Base-by-base conservation (phyloP, 2,888 invertebrate species). In the Tortricodes alternella region DNA sequence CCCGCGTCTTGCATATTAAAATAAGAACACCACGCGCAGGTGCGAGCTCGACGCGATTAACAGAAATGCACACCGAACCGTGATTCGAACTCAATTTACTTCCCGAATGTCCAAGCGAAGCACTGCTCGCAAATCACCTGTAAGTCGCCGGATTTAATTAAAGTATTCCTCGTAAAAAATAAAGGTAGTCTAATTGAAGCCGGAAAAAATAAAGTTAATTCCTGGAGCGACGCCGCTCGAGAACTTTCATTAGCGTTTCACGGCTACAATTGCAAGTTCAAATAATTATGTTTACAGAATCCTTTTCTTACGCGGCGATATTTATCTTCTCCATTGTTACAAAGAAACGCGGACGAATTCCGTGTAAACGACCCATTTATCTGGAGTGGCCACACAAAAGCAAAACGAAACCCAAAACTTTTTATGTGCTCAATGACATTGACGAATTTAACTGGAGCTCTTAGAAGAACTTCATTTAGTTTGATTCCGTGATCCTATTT, bases 221-320 rank as follows among this genome's bases (percentile, higher is more conserved):
- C 77, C 68, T 76, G 66, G 73, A 80, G 78, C 75, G 73, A 72
- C 76, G 73, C 74, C 72, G 73, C 48, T 53, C 73, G 61, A 79
- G 76, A 83, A 83, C 81, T 85, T 87, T 87, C 85, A 86, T 87
- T 87, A 83, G 80, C 78, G 78, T 79, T 80, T 86, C 81, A 83
- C 82, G 76, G 83, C 83, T 87, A 86, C 87, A 84, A 87, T 87
- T 85, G 84, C 82, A 82, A 85, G 84, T 85, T 87, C 83, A 85
- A 89, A 89, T 89, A 90, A 90, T 90, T 89, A 86, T 86, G 84
- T 88, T 89, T 85, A 85, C 85, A 80, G 82, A 89, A 89, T 89
- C 88, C 89, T 88, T 90, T 90, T 89, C 89, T 86, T 87, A 85
- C 84, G 80, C 83, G 77, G 79, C 81, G 85, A 86, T 89, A 87